Conservation (phyloP, 2,797 vertebrate genomes). For the Squalus acanthias region DNA sequence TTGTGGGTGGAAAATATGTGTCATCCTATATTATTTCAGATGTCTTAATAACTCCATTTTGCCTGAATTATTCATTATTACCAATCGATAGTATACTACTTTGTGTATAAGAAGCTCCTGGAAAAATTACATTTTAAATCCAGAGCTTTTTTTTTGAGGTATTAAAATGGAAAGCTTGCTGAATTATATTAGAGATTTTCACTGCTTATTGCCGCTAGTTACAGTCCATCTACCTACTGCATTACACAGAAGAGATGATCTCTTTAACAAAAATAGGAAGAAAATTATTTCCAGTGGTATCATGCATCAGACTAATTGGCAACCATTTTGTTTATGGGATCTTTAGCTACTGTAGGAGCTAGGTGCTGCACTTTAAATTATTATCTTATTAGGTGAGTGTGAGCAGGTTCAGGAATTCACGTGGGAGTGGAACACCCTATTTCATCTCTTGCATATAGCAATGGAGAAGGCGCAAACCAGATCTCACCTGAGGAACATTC, state of each 20-base stretch:
- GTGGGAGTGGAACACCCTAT: not conserved
- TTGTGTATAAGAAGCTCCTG: not conserved
- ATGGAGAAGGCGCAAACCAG: not conserved
- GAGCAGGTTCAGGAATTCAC: not conserved
- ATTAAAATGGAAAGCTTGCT: not conserved
- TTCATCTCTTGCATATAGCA: not conserved
- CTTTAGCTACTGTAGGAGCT: not conserved
- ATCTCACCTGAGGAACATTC: not conserved
- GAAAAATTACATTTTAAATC: not conserved
- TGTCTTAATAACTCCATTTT: constrained; percentile 13
- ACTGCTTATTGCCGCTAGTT: not conserved
- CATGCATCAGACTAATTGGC: not conserved
- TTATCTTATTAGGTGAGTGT: not conserved
- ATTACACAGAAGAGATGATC: not conserved
- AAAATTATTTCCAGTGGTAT: not conserved
- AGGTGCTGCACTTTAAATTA: not conserved
- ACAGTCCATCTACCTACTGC: not conserved
- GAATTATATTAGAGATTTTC: too few relatives aligned
- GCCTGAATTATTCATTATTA: constrained; percentile 27
- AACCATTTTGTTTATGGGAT: not conserved
- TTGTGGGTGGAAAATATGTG: not conserved
- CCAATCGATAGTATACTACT: not conserved
- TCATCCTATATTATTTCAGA: not conserved
- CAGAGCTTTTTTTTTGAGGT: not conserved
- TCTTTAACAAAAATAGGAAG: not conserved